Evolutionary conservation across 1,140 invertebrate species (phyloP).

Genomic region (Vanessa tameamea): DNA sequence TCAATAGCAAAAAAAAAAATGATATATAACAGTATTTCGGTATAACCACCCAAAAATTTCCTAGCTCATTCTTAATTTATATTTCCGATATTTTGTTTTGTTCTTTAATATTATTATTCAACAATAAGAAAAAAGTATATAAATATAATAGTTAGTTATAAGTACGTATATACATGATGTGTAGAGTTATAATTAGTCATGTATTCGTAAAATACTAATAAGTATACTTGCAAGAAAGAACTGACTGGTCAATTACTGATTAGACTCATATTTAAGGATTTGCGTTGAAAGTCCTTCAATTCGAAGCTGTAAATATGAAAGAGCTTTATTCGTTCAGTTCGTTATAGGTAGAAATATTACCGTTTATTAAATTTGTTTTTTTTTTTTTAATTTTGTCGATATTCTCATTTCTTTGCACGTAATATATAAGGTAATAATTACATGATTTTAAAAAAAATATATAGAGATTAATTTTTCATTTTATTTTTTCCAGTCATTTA

Average conservation of each 20-base stretch:
- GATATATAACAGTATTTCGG: too few species aligned
- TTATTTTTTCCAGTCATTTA: not conserved
- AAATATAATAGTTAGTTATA: slow-evolving; percentile 9
- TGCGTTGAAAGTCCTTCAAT: slow-evolving; percentile 58
- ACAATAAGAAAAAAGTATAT: slow-evolving; percentile 2
- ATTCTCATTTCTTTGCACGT: too few species aligned
- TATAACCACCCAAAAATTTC: too few species aligned
- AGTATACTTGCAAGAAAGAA: slow-evolving; percentile 68
- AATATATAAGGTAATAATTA: too few species aligned
- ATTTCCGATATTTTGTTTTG: too few species aligned
- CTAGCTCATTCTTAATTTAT: too few species aligned
- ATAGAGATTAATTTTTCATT: not conserved
- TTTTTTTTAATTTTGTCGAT: not conserved
- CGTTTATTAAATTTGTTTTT: not conserved
- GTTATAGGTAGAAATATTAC: not conserved
- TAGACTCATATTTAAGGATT: slow-evolving; percentile 70
- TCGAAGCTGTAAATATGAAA: slow-evolving; percentile 63
- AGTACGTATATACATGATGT: slow-evolving; percentile 11
- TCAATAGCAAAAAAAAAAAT: too few species aligned
- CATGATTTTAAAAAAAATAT: too few species aligned
- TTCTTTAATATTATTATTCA: too few species aligned
- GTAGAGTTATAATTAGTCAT: not conserved
- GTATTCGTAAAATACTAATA: slow-evolving; percentile 28
- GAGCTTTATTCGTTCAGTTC: slow-evolving; percentile 41
- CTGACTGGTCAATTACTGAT: slow-evolving; percentile 79